These are phyloP conservation scores for Riptortus pedestris DNA, from an alignment of 1,140 invertebrate genomes.

Conservation along the genomic window DNA sequence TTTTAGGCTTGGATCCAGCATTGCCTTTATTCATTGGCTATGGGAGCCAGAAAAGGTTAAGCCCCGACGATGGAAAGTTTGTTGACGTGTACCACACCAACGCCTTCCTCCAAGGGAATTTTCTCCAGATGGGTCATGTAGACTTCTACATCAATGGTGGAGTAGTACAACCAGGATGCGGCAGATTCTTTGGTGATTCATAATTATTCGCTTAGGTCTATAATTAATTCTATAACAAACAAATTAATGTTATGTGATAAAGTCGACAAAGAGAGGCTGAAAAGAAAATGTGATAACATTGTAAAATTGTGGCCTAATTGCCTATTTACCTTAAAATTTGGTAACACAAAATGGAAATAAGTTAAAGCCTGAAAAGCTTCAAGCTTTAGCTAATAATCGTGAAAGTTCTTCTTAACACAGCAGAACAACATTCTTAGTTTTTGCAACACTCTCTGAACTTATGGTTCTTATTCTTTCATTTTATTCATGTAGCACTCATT, in stretches of 20 bases:
- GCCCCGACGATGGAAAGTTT: slow-evolving; percentile 54
- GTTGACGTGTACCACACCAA: slow-evolving; percentile 69
- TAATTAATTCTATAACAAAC: neutral
- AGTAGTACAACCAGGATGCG: slow-evolving; percentile 52
- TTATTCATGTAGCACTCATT: no score
- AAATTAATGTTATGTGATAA: neutral
- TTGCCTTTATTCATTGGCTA: slow-evolving; percentile 50
- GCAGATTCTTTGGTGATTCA: slow-evolving; percentile 7
- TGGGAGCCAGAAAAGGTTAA: slow-evolving; percentile 47
- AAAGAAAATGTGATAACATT: neutral
- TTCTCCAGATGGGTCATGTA: slow-evolving; percentile 51
- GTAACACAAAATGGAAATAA: no score
- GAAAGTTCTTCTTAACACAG: no score
- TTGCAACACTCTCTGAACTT: neutral
- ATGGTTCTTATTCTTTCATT: no score
- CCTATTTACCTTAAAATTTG: no score
- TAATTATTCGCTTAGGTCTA: neutral
- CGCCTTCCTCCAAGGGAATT: slow-evolving; percentile 50
- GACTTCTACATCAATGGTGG: slow-evolving; percentile 68
- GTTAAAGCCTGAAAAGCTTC: no score
- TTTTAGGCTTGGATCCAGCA: slow-evolving; percentile 52
- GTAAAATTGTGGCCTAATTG: neutral
- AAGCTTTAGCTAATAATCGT: no score
- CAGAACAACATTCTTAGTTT: neutral
- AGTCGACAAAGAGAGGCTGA: neutral